A percentile compares a stretch with the other conserved stretches of the same genome.
Evolutionary conservation across 2,797 vertebrate species (phyloP).

Genomic region (Hoplostethus mediterraneus): DNA sequence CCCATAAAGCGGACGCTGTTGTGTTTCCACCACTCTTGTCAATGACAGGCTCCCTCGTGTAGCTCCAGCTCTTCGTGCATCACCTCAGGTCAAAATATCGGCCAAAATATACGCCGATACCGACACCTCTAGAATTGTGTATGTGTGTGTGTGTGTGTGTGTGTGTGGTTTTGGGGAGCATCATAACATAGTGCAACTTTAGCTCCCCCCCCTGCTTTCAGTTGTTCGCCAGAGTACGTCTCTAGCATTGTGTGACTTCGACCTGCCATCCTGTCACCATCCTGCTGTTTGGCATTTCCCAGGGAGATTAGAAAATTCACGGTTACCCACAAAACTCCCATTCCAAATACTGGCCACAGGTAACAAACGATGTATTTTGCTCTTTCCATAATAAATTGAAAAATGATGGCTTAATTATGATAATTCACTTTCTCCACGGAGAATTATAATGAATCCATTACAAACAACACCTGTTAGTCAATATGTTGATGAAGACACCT

Average conservation of each 20-base stretch:
- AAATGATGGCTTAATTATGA: conserved; percentile 74
- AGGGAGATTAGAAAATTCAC: conserved; percentile 4
- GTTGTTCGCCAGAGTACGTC: neutral
- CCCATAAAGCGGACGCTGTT: too few relatives aligned
- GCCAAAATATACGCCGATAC: too few relatives aligned
- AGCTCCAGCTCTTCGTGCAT: too few relatives aligned
- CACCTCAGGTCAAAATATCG: too few relatives aligned
- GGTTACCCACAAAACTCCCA: conserved; percentile 19
- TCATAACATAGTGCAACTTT: neutral
- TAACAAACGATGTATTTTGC: conserved; percentile 24
- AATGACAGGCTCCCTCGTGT: too few relatives aligned
- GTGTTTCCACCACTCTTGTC: too few relatives aligned
- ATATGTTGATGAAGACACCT: conserved; percentile 71
- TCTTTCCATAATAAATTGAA: conserved; percentile 65
- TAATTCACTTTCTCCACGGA: conserved; percentile 54
- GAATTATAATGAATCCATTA: conserved; percentile 77
- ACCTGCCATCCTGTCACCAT: conserved; percentile 4
- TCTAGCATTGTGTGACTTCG: neutral
- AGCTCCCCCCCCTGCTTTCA: neutral
- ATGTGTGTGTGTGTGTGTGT: too few relatives aligned
- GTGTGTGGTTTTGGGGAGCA: neutral
- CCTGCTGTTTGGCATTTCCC: conserved; percentile 15
- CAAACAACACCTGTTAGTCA: conserved; percentile 75
- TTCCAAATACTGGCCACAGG: conserved; percentile 19
- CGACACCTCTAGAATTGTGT: too few relatives aligned